Evolutionary conservation across 1,140 invertebrate species (phyloP).

Genomic region (Theocolax elegans): DNA sequence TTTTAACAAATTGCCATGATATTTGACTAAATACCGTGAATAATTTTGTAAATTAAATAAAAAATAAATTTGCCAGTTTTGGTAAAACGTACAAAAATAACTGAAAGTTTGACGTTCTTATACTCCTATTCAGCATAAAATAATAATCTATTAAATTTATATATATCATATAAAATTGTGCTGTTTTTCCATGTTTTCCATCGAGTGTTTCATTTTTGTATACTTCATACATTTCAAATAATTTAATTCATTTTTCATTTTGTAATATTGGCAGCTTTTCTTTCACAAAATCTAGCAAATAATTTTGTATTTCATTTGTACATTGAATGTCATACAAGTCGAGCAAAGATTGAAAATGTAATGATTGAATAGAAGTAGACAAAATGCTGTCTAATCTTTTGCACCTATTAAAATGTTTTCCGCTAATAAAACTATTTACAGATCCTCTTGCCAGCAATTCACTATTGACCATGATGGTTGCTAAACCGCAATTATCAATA

Average conservation of each 20-base stretch:
- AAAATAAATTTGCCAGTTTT: not conserved
- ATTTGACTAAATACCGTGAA: too few relatives aligned
- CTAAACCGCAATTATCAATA: conserved; percentile 55
- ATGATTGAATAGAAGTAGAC: conserved; percentile 55
- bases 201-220: conserved; percentile 43
- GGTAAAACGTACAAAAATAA: conserved; percentile 36
- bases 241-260: not conserved
- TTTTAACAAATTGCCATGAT: too few relatives aligned
- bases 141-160: too few relatives aligned
- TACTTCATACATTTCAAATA: conserved; percentile 37
- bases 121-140: conserved; percentile 41
- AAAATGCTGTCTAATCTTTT: conserved; percentile 41
- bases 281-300: not conserved
- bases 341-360: conserved; percentile 59
- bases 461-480: conserved; percentile 58
- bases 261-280: too few relatives aligned
- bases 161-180: too few relatives aligned
- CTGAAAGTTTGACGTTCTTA: too few relatives aligned
- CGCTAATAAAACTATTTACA: conserved; percentile 52
- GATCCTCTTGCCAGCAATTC: conserved; percentile 55
- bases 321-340: too few relatives aligned
- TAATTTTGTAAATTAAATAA: too few relatives aligned
- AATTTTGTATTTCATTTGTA: not conserved
- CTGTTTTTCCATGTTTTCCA: too few relatives aligned
- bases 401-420: conserved; percentile 57